These are phyloP conservation scores for Blera fallax DNA, from an alignment of 2,888 invertebrate genomes.

Conservation along the genomic window DNA sequence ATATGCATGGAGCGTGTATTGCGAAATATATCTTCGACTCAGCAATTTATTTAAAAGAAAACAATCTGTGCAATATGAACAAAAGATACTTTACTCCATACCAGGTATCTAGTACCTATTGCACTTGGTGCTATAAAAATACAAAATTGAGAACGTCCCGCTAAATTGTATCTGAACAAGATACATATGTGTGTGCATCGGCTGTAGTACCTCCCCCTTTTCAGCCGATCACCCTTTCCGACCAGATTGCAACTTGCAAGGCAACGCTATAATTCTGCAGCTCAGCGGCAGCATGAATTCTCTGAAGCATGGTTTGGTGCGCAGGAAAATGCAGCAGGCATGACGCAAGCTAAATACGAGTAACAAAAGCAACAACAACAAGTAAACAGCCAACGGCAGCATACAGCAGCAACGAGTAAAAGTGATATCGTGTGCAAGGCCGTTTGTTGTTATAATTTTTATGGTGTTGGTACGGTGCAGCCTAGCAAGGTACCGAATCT, in stretches of 20 bases:
- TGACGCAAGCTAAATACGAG: slow-evolving; percentile 71
- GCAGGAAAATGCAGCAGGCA: slow-evolving; percentile 73
- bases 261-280: slow-evolving; percentile 12
- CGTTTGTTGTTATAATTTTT: slow-evolving; percentile 72
- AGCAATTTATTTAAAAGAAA: slow-evolving; percentile 65
- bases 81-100: slow-evolving; percentile 43
- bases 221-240: slow-evolving; percentile 6
- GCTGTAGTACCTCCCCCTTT: background rate
- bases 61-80: slow-evolving; percentile 63
- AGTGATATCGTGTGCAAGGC: slow-evolving; percentile 75
- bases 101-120: background rate
- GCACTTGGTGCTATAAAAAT: slow-evolving; percentile 7
- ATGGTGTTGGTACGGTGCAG: slow-evolving; percentile 45
- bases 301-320: slow-evolving; percentile 73
- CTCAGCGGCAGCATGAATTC: slow-evolving; percentile 35
- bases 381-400: slow-evolving; percentile 28
- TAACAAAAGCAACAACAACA: slow-evolving; percentile 31
- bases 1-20: slow-evolving; percentile 53
- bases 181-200: background rate
- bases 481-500: slow-evolving; percentile 41
- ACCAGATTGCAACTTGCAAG: slow-evolving; percentile 28
- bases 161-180: slow-evolving; percentile 31
- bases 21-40: slow-evolving; percentile 49
- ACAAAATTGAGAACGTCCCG: slow-evolving; percentile 60
- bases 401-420: slow-evolving; percentile 69